Percentiles rank a stretch among this genome's conserved stretches.
Conservation (phyloP, 2,888 invertebrate genomes). For the Siphlonurus alternatus region DNA sequence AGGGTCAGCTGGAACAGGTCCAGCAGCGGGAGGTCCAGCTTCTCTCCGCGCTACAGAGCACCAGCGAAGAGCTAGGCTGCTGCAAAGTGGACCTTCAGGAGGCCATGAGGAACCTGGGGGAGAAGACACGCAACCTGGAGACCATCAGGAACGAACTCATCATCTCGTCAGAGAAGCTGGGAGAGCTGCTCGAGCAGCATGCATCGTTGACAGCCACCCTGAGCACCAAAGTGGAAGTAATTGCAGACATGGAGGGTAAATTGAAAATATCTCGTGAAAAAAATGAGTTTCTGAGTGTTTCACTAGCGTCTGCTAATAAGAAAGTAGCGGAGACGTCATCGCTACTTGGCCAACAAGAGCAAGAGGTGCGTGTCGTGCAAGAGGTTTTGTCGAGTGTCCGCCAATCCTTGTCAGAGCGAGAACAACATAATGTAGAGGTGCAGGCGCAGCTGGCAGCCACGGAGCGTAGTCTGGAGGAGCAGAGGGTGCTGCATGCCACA, state of each 20-base stretch:
- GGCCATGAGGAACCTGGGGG: neutral
- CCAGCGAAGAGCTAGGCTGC: neutral
- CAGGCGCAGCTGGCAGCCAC: neutral
- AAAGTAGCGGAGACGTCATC: neutral
- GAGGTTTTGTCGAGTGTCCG: neutral
- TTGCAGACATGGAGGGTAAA: neutral
- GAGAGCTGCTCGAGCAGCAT: neutral
- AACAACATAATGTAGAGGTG: neutral
- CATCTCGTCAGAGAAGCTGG: neutral
- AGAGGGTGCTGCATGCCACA: neutral
- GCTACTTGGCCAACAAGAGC: neutral
- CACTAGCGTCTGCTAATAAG: neutral
- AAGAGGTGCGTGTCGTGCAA: neutral
- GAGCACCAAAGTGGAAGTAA: neutral
- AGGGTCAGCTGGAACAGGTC: neutral
- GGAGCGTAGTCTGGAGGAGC: neutral
- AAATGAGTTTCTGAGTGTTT: neutral
- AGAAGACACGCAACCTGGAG: neutral
- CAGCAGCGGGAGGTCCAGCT: neutral
- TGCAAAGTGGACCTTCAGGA: neutral
- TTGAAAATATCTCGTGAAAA: neutral
- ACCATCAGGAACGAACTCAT: neutral
- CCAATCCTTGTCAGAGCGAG: neutral
- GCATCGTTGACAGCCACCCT: neutral
- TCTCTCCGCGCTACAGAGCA: neutral